Conservation (phyloP, 2,113 vertebrate species). For the Setophaga coronata region DNA sequence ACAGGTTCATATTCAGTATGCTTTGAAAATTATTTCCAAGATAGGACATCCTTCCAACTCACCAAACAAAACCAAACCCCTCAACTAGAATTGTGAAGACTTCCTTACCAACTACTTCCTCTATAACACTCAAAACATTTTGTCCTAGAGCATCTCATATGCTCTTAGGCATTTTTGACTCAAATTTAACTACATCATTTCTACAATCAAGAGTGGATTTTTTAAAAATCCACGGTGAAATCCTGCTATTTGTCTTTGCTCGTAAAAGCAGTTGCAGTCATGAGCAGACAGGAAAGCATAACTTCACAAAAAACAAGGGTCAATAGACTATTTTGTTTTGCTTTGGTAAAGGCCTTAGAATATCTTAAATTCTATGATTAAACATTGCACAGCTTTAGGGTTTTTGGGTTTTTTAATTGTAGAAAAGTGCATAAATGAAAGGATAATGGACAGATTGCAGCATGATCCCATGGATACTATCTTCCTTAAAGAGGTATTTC, state of each 20-base stretch:
- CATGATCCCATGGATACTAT: rapidly evolving
- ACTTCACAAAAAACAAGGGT: not conserved
- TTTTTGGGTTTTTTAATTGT: not conserved
- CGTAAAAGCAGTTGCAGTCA: not conserved
- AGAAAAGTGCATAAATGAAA: not conserved
- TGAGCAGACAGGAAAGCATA: not conserved
- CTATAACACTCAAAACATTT: not conserved
- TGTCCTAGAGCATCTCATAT: not conserved
- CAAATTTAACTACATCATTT: not conserved
- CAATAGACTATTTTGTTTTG: not conserved
- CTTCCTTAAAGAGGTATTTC: not conserved
- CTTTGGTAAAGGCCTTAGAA: not conserved
- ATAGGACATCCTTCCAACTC: not conserved
- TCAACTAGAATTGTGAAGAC: not conserved
- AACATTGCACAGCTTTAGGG: not conserved
- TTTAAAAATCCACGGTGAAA: not conserved
- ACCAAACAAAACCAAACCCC: not conserved
- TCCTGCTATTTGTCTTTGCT: not conserved
- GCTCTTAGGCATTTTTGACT: not conserved
- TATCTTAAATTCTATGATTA: not conserved
- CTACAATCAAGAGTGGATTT: not conserved
- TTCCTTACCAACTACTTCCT: not conserved
- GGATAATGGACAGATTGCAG: not conserved
- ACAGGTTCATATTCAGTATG: not conserved
- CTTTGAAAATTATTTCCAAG: not conserved